These are phyloP conservation scores for Cassiopea andromeda DNA, from an alignment of 30 jellyfish, hydroid and myxozoan genomes.

Conservation along the genomic window DNA sequence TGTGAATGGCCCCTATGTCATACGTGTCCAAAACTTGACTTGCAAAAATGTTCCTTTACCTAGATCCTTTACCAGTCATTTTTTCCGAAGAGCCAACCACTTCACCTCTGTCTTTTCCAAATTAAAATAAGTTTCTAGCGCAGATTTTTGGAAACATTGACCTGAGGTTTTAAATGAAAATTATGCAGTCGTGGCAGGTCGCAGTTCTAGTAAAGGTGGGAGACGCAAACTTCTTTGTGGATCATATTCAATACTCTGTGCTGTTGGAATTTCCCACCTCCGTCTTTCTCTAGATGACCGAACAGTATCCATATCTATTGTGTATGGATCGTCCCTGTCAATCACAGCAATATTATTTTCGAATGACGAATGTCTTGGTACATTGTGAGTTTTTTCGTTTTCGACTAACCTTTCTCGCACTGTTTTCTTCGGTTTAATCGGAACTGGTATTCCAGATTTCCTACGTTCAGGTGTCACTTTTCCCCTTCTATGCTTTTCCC, in stretches of 20 bases:
- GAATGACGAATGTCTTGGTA: not conserved
- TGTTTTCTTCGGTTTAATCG: slow-evolving; percentile 15
- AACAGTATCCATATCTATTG: slow-evolving; percentile 12
- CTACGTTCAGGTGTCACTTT: not conserved
- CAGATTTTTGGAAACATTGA: not conserved
- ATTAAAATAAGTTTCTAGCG: too few species aligned
- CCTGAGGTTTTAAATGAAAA: not conserved
- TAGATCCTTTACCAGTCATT: too few species aligned
- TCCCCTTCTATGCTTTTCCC: not conserved
- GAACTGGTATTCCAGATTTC: slow-evolving; percentile 32
- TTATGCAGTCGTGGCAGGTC: slow-evolving; percentile 36
- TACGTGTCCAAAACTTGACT: too few species aligned
- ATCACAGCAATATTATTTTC: not conserved
- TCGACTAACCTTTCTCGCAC: slow-evolving; percentile 6
- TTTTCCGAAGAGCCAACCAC: too few species aligned
- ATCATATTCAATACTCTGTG: slow-evolving; percentile 26
- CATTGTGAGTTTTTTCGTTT: not conserved
- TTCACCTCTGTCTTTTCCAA: too few species aligned
- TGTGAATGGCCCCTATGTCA: too few species aligned
- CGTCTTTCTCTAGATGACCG: slow-evolving; percentile 25
- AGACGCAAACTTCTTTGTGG: slow-evolving; percentile 30
- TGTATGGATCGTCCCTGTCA: slow-evolving; percentile 3
- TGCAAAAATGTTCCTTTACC: too few species aligned
- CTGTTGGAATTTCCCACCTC: slow-evolving; percentile 48
- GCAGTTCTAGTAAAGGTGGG: slow-evolving; percentile 31